These are phyloP conservation scores for Aricia agestis DNA, from an alignment of 1,140 invertebrate genomes.

Conservation along the genomic window DNA sequence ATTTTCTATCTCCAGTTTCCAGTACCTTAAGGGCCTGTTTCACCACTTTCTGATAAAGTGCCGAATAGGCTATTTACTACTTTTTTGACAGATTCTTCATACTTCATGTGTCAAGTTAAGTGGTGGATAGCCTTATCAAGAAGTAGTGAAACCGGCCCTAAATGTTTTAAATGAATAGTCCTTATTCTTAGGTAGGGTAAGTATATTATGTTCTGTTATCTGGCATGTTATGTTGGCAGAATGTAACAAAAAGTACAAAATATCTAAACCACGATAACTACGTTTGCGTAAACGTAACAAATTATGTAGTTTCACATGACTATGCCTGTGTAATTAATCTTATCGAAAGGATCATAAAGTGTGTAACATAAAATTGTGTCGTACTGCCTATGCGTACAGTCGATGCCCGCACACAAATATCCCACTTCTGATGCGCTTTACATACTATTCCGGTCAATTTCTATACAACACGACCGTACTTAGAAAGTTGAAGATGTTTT, in stretches of 20 bases:
- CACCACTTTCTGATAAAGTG: too few species aligned
- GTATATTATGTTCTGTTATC: too few species aligned
- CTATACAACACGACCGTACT: background rate
- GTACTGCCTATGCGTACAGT: background rate
- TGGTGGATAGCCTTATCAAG: too few species aligned
- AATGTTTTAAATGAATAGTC: too few species aligned
- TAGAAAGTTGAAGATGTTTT: background rate
- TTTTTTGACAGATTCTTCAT: too few species aligned
- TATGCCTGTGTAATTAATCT: conserved; percentile 1
- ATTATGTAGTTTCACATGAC: background rate
- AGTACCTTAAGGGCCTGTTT: too few species aligned
- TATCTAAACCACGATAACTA: background rate
- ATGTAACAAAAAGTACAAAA: background rate
- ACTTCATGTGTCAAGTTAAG: too few species aligned
- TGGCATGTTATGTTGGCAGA: too few species aligned
- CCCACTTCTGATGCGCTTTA: background rate
- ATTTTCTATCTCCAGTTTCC: too few species aligned
- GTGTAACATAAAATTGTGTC: background rate
- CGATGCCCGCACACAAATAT: background rate
- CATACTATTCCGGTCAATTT: background rate
- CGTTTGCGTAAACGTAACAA: background rate
- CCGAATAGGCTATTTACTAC: too few species aligned
- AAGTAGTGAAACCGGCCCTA: too few species aligned
- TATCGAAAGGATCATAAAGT: background rate
- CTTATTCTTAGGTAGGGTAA: too few species aligned